Conservation (phyloP, 1,140 invertebrate genomes). For the Diprion similis region DNA sequence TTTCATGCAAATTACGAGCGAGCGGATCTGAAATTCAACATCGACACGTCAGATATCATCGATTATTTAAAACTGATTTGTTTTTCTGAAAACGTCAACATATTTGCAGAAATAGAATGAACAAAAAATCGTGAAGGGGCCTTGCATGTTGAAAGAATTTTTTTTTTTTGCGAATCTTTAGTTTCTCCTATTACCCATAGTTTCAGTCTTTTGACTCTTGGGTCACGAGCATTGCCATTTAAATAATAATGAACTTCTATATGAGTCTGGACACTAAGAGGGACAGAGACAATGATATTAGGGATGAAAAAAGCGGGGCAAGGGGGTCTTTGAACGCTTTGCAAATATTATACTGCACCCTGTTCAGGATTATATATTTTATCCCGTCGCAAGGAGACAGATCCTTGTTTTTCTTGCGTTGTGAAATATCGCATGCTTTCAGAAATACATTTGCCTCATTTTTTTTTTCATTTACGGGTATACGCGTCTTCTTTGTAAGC, state of each 20-base stretch:
- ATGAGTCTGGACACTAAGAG: too few relatives aligned
- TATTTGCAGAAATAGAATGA: neutral
- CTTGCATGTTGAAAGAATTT: too few relatives aligned
- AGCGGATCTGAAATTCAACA: neutral
- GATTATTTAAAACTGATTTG: neutral
- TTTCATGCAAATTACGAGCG: neutral
- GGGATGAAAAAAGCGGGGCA: neutral
- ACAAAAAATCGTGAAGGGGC: neutral
- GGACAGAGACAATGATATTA: neutral
- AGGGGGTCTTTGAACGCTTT: neutral
- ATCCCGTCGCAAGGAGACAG: neutral
- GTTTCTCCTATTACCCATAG: too few relatives aligned
- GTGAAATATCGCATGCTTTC: slow-evolving; percentile 12
- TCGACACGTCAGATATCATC: neutral
- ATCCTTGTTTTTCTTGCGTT: neutral
- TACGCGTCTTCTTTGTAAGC: slow-evolving; percentile 1
- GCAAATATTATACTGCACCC: neutral
- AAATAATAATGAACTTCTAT: too few relatives aligned
- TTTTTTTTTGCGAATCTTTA: neutral
- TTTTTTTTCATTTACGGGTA: slow-evolving; percentile 11
- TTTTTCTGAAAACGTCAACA: neutral
- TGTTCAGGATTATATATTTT: neutral
- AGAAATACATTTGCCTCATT: slow-evolving; percentile 13
- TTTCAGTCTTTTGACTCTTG: too few relatives aligned
- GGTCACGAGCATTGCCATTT: too few relatives aligned